Base-by-base conservation (phyloP, 2,888 invertebrate genomes). In the Carterocephalus palaemon region DNA sequence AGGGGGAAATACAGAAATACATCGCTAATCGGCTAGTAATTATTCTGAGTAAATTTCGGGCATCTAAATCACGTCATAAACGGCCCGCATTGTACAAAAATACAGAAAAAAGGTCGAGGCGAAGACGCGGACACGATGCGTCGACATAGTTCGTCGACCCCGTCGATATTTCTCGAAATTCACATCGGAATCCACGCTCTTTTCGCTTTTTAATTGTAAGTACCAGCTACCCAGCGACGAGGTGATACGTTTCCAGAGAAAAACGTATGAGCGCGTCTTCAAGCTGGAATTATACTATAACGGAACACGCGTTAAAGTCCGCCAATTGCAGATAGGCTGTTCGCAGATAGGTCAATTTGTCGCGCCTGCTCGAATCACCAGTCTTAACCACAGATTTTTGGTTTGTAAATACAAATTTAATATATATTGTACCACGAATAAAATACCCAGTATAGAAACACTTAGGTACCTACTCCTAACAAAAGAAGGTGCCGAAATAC, bases 81-180 rank as follows among this genome's bases (percentile, higher is more conserved):
- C 67, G 67, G 67, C 68, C 64, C 62, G 68, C 64, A 67, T 75
- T 66, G 75, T 67, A 75, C 57, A 59, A 72, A 75, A 74, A 72
- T 62, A 60, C 61, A 42, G 26, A 42, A 54, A 75, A 68, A 75
- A 80, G 79, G 75, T 67, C 60, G 58, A 66, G 53, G 61, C 70
- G 71, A 74, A 76, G 75, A 70, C 74, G 73, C 73, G 78, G 78
- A 74, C 76, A 70, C 75, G 83, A 80, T 81, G 78, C 81, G 84
- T 82, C 78, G 77, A 75, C 77, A 70, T 59, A 70, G 84, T 75
- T 77, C 85, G 72, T 70, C 70, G 83, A 85, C 84, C 84, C 70
- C 81, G 75, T 73, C 79, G 83, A 84, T 84, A 85, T 82, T 84
- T 84, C 84, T 84, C 77, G 82, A 84, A 85, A 85, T 83, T 77